These are phyloP conservation scores for Lerista edwardsae DNA, from an alignment of 2,797 vertebrate species.

Conservation along the genomic window DNA sequence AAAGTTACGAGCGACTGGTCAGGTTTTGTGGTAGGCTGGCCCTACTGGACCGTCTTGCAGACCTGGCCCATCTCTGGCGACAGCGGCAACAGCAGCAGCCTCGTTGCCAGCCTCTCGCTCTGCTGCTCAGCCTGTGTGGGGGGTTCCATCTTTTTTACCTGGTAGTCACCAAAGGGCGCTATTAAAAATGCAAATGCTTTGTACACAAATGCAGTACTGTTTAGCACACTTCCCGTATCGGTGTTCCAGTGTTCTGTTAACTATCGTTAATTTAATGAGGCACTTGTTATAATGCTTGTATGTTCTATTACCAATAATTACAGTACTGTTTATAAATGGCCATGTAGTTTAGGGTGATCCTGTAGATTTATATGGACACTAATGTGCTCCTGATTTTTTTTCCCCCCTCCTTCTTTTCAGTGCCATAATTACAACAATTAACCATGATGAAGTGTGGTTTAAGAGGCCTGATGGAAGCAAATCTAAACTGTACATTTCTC, in stretches of 20 bases:
- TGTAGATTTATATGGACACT: constrained; percentile 34
- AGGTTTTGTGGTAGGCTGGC: background rate
- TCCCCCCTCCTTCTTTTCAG: constrained; percentile 76
- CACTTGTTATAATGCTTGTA: constrained; percentile 15
- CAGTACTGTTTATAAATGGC: constrained; percentile 39
- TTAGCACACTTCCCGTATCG: constrained; percentile 10
- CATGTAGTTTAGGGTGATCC: constrained; percentile 46
- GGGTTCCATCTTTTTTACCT: background rate
- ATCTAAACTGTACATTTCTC: constrained; percentile 98
- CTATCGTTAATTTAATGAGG: constrained; percentile 23
- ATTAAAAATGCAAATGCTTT: constrained; percentile 20
- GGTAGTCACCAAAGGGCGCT: background rate
- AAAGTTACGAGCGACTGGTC: no score
- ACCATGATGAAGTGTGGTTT: constrained; percentile 99
- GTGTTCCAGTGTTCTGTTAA: constrained; percentile 20
- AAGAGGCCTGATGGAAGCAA: constrained; percentile 97
- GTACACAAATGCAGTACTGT: constrained; percentile 19
- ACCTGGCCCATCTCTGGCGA: background rate
- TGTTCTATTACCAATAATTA: constrained; percentile 50
- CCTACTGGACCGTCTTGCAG: no score
- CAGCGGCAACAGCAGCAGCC: no score
- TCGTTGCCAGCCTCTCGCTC: background rate
- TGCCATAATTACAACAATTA: constrained; percentile 97
- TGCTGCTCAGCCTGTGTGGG: background rate
- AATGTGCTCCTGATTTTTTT: constrained; percentile 43